These are phyloP conservation scores for Blennius ocellaris DNA, from an alignment of 2,113 vertebrate species.

Conservation along the genomic window DNA sequence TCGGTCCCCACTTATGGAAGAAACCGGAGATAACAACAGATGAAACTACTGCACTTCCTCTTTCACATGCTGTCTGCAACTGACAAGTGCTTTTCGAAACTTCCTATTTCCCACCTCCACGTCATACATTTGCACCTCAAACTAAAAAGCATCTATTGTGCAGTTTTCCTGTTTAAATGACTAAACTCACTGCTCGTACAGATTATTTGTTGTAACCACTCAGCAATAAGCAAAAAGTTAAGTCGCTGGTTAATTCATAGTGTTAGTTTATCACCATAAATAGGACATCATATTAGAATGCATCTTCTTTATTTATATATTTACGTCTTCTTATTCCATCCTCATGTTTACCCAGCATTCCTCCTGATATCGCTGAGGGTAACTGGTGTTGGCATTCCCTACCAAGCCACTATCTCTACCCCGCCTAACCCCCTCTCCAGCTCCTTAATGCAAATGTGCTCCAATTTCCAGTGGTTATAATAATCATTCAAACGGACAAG, in stretches of 20 bases:
- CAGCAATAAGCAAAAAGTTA: not conserved
- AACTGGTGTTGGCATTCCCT: not conserved
- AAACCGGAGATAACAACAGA: conserved; percentile 26
- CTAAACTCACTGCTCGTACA: no score
- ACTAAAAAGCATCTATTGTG: no score
- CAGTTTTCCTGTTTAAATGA: no score
- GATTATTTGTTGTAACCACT: no score
- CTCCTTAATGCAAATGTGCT: conserved; percentile 12
- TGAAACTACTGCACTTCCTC: conserved; percentile 2
- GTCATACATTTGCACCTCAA: no score
- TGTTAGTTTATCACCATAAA: not conserved
- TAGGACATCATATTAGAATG: not conserved
- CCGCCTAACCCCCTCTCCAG: not conserved
- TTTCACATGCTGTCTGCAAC: not conserved
- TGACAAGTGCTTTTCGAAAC: no score
- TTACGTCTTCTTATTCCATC: not conserved
- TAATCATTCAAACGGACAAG: not conserved
- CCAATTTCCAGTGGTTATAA: not conserved
- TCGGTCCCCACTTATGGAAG: conserved; percentile 8
- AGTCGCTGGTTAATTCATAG: not conserved
- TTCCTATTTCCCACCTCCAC: no score
- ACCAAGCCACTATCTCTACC: not conserved
- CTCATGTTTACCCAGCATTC: not conserved
- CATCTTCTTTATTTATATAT: not conserved
- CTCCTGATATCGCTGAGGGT: conserved; percentile 3